These are phyloP conservation scores for Lycaon pictus DNA, from an alignment of 2,113 vertebrate species.

Conservation along the genomic window DNA sequence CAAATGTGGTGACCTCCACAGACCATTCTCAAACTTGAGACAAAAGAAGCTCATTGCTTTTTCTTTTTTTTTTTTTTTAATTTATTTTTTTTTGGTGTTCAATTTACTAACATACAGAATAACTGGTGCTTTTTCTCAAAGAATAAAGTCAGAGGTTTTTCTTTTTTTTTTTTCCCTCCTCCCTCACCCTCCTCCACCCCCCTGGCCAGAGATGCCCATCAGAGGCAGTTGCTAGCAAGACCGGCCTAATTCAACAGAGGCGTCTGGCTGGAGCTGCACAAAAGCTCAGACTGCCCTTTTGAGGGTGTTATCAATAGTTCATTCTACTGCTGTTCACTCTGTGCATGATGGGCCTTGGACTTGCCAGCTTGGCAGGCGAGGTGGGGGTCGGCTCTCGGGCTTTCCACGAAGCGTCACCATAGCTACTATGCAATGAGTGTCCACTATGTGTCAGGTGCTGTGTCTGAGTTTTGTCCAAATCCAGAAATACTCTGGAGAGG, in stretches of 20 bases:
- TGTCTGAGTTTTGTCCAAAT: neutral
- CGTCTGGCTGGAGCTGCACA: neutral
- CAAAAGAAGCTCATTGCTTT: slow-evolving; percentile 78
- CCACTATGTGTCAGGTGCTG: neutral
- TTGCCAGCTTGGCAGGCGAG: neutral
- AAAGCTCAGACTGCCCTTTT: neutral
- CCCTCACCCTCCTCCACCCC: no score
- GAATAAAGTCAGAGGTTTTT: neutral
- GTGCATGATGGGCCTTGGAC: fast-evolving
- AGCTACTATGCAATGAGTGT: neutral
- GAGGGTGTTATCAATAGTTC: neutral
- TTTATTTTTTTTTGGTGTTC: no score
- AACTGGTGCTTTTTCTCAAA: slow-evolving; percentile 76
- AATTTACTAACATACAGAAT: no score
- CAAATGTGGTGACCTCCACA: slow-evolving; percentile 85
- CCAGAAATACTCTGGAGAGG: neutral
- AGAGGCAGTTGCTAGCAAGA: neutral
- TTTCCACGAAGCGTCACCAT: fast-evolving
- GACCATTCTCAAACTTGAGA: slow-evolving; percentile 77
- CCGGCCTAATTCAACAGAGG: no score
- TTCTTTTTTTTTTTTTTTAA: neutral
- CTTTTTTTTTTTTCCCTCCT: neutral
- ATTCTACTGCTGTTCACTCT: neutral
- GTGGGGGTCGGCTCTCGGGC: neutral
- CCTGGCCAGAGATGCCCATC: neutral